A percentile compares a stretch with the other conserved stretches of the same genome.
phyloP scores from a whole-genome alignment of 2,113 vertebrate species.

The Antigone vipio region DNA sequence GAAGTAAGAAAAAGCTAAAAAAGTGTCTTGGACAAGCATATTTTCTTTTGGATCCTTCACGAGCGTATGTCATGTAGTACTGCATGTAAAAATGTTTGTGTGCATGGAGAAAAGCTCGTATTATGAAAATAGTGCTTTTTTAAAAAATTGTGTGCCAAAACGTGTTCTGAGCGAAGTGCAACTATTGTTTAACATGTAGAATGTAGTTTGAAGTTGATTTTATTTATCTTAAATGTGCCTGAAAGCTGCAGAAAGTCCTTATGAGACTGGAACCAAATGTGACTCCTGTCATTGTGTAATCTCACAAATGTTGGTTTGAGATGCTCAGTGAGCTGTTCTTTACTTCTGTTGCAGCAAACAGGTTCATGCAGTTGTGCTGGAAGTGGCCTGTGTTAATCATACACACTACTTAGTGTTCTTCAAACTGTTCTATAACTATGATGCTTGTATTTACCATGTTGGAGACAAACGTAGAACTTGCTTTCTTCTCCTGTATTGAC shows the following conservation, averaged over 20 bases:
- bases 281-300: not conserved
- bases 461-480: not conserved
- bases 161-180: conserved; percentile 48
- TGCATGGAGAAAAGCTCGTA: conserved; percentile 56
- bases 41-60: not conserved
- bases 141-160: conserved; percentile 9
- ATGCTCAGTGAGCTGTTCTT: not conserved
- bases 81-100: conserved; percentile 61
- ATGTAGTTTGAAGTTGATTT: conserved; percentile 19
- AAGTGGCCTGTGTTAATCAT: not conserved
- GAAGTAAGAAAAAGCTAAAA: conserved; percentile 16
- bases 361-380: not conserved
- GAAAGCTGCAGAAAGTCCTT: conserved; percentile 20
- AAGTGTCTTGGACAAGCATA: conserved; percentile 21
- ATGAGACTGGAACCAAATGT: not conserved
- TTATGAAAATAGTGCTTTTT: conserved; percentile 7
- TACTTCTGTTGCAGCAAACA: not conserved
- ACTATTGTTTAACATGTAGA: conserved; percentile 30
- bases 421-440: not conserved
- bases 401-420: not conserved
- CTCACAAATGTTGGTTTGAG: not conserved
- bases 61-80: conserved; percentile 26
- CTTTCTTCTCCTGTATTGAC: not conserved
- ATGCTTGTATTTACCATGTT: not conserved
- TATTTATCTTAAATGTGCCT: not conserved